phyloP scores from a whole-genome alignment of 2,797 vertebrate species.

The Oreonectes daqikongensis region DNA sequence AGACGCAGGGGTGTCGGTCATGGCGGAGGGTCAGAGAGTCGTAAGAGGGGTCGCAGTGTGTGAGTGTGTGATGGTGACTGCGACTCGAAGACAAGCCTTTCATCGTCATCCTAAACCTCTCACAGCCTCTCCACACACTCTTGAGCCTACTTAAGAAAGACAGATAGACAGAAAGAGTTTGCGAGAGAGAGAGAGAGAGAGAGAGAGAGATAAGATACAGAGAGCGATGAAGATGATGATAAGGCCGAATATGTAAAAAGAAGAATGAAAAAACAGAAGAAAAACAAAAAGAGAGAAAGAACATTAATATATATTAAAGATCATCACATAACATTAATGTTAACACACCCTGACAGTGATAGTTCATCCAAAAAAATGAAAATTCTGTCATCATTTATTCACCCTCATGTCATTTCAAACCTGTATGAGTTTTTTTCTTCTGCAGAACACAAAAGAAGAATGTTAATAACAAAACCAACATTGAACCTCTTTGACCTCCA shows the following conservation, averaged over 20 bases:
- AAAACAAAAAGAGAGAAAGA: slow-evolving; percentile 19
- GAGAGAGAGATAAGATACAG: slow-evolving; percentile 4
- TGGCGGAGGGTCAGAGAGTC: slow-evolving; percentile 84
- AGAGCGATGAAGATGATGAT: not conserved
- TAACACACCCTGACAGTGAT: no score
- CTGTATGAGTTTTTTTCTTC: no score
- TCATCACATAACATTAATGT: not conserved
- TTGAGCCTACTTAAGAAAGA: slow-evolving; percentile 38
- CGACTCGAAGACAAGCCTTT: slow-evolving; percentile 93
- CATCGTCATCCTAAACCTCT: slow-evolving; percentile 74
- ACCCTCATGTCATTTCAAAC: no score
- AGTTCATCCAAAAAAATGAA: no score
- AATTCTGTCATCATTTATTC: no score
- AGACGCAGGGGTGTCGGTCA: slow-evolving; percentile 86
- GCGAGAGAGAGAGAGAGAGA: not conserved
- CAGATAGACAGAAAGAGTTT: slow-evolving; percentile 5
- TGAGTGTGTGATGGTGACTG: slow-evolving; percentile 86
- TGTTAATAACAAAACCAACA: no score
- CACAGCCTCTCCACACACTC: slow-evolving; percentile 75
- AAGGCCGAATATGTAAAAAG: slow-evolving; percentile 1
- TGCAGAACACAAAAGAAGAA: no score
- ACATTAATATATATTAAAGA: not conserved
- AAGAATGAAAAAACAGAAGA: slow-evolving; percentile 16
- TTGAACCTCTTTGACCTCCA: no score
- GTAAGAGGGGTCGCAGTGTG: slow-evolving; percentile 83